A percentile compares a stretch with the other conserved stretches of the same genome.
Evolutionary conservation across 2,797 vertebrate genomes (phyloP).

Genomic region (Tolypeutes matacus): DNA sequence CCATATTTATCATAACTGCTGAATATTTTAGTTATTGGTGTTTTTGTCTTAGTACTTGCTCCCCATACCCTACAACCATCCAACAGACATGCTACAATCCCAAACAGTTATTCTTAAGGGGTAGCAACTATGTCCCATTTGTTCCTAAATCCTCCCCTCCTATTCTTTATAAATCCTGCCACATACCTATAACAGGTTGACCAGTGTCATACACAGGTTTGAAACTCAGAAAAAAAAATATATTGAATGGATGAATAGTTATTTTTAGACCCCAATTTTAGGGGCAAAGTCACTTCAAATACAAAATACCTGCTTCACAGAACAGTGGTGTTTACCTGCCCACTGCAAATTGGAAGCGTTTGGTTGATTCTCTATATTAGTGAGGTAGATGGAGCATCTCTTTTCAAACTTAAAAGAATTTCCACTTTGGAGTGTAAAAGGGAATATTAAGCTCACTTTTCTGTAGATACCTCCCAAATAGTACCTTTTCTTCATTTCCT

Average conservation of each 20-base stretch:
- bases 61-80: background rate
- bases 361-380: background rate
- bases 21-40: background rate
- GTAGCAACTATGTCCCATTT: background rate
- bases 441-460: background rate
- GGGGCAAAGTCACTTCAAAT: background rate
- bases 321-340: background rate
- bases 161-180: background rate
- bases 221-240: background rate
- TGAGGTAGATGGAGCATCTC: background rate
- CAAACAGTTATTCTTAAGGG: background rate
- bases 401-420: background rate
- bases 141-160: background rate
- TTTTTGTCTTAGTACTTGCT: background rate
- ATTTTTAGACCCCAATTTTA: constrained; percentile 41
- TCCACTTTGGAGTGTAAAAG: background rate
- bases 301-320: background rate
- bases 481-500: background rate
- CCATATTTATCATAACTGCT: background rate
- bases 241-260: background rate
- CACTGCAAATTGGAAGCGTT: background rate
- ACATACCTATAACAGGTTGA: background rate
- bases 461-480: background rate
- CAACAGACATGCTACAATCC: background rate
- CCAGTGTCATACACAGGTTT: background rate